phyloP scores from a whole-genome alignment of 1,140 invertebrate species.

The Euglossa dilemma region DNA sequence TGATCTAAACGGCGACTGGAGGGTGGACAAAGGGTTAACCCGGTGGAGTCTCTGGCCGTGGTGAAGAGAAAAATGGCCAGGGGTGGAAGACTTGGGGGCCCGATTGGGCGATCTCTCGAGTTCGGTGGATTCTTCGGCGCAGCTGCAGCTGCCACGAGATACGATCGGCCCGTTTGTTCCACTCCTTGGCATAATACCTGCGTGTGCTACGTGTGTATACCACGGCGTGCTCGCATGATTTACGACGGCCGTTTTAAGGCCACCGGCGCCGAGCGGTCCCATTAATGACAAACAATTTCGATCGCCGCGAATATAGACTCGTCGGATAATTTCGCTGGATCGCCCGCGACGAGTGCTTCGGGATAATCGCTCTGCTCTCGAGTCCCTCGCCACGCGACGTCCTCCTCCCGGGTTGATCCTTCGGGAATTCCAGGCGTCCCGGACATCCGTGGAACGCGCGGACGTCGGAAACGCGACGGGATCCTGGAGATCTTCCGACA shows the following conservation, averaged over 20 bases:
- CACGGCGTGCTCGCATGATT: slow-evolving; percentile 45
- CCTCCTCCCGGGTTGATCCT: too few relatives aligned
- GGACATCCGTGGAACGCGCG: too few relatives aligned
- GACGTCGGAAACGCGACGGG: neutral
- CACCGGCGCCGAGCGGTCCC: slow-evolving; percentile 37
- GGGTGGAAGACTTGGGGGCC: neutral
- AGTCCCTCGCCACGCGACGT: neutral
- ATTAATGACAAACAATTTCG: slow-evolving; percentile 65
- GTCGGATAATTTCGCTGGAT: slow-evolving; percentile 56
- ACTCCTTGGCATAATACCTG: slow-evolving; percentile 30
- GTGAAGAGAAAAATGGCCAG: neutral
- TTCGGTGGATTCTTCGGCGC: slow-evolving; percentile 11
- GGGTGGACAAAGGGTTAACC: too few relatives aligned
- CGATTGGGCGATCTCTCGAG: slow-evolving; percentile 16
- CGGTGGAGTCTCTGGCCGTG: neutral
- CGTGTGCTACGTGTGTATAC: neutral
- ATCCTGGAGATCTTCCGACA: neutral
- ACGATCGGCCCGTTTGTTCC: slow-evolving; percentile 63
- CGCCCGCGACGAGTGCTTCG: slow-evolving; percentile 42
- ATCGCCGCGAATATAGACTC: slow-evolving; percentile 20
- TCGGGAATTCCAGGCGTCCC: too few relatives aligned
- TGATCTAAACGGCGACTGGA: too few relatives aligned
- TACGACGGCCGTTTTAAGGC: slow-evolving; percentile 57
- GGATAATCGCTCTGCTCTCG: slow-evolving; percentile 49
- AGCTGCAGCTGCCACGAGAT: slow-evolving; percentile 49